A percentile compares a stretch with the other conserved stretches of the same genome.
Conservation (phyloP, 2,797 vertebrate genomes). For the Microchirus variegatus region DNA sequence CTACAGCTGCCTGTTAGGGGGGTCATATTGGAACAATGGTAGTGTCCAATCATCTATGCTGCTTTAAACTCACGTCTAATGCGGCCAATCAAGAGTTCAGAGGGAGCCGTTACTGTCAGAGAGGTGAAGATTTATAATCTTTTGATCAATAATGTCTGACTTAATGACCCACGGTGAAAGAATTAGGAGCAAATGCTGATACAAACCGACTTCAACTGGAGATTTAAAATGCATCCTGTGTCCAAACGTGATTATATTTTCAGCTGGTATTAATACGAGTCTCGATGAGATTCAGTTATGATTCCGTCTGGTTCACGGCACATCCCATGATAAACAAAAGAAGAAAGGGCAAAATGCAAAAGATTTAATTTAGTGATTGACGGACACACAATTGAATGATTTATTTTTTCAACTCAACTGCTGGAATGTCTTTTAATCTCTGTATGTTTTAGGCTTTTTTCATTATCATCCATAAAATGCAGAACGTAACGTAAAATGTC, state of each 20-base stretch:
- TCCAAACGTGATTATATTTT: neutral
- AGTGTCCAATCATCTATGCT: slow-evolving; percentile 56
- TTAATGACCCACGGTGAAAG: too few relatives aligned
- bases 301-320: too few relatives aligned
- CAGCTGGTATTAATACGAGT: neutral
- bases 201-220: neutral
- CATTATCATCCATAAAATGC: too few relatives aligned
- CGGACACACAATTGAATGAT: too few relatives aligned
- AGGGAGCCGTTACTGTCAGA: slow-evolving; percentile 35
- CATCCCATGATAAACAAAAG: too few relatives aligned
- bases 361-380: too few relatives aligned
- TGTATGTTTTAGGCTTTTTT: too few relatives aligned
- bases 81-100: slow-evolving; percentile 40
- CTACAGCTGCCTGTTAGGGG: slow-evolving; percentile 59
- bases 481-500: too few relatives aligned
- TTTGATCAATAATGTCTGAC: neutral
- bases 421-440: too few relatives aligned
- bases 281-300: neutral
- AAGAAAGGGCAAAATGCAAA: too few relatives aligned
- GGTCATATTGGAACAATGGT: slow-evolving; percentile 56
- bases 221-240: too few relatives aligned
- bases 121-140: neutral
- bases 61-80: slow-evolving; percentile 52
- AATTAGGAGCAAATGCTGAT: neutral
- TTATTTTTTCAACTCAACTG: too few relatives aligned